These are phyloP conservation scores for Graptemys geographica DNA, from an alignment of 2,797 vertebrate species.

Conservation along the genomic window DNA sequence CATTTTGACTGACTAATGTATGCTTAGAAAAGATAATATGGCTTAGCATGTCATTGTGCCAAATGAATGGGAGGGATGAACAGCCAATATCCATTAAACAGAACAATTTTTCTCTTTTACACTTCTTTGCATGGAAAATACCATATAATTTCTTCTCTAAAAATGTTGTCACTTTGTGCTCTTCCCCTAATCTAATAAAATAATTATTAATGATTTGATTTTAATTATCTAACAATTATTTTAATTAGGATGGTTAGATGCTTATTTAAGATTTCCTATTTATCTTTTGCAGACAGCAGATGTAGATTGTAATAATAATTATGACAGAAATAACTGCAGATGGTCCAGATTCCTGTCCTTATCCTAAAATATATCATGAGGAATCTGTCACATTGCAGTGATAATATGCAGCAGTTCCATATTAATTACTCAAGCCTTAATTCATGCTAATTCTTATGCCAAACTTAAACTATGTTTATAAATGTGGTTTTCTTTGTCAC, in stretches of 20 bases:
- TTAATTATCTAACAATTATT: conserved; percentile 41
- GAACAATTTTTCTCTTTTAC: not conserved
- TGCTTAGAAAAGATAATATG: not conserved
- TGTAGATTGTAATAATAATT: not conserved
- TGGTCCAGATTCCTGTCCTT: not conserved
- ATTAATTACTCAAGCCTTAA: not conserved
- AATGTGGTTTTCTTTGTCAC: not conserved
- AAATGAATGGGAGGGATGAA: not conserved
- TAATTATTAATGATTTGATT: conserved; percentile 44
- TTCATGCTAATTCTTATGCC: not conserved
- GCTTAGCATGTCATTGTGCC: not conserved
- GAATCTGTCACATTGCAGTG: not conserved
- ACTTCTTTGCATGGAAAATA: not conserved
- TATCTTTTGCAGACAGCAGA: conserved; percentile 30
- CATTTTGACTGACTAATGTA: not conserved
- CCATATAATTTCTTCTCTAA: not conserved
- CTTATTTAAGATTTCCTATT: conserved; percentile 21
- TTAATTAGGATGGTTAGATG: conserved; percentile 45
- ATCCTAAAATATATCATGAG: not conserved
- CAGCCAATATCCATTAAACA: not conserved
- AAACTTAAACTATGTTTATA: not conserved
- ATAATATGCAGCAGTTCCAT: not conserved
- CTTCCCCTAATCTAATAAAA: not conserved
- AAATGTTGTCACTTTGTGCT: not conserved
- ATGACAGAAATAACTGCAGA: not conserved